Conservation (phyloP, 2,113 vertebrate species). For the Campylorhamphus procurvoides region DNA sequence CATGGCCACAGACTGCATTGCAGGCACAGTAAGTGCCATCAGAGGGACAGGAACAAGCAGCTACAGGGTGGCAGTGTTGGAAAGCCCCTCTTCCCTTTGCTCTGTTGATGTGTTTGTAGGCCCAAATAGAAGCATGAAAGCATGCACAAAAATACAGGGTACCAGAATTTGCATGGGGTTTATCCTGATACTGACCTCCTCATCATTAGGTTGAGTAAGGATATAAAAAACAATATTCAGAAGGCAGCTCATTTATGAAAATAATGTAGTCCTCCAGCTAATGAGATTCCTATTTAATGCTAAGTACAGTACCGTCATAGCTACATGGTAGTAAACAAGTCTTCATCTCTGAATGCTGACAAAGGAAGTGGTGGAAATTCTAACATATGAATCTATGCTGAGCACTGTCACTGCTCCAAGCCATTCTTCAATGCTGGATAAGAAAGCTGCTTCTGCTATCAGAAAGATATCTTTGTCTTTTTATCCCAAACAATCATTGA, state of each 20-base stretch:
- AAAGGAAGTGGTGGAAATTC: neutral
- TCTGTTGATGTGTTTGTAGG: accelerated
- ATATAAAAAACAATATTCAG: neutral
- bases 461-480: neutral
- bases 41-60: neutral
- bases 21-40: neutral
- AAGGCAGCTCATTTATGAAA: accelerated
- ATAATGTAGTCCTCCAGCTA: neutral
- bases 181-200: neutral
- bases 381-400: neutral
- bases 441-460: neutral
- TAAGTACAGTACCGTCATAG: neutral
- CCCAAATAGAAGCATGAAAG: neutral
- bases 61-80: neutral
- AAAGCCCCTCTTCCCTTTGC: neutral
- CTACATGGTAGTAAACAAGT: neutral
- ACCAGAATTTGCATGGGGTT: neutral
- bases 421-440: neutral
- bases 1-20: neutral
- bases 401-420: neutral
- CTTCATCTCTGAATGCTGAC: neutral
- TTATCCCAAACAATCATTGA: neutral
- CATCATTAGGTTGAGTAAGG: neutral
- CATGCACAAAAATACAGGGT: neutral
- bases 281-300: neutral